A percentile compares a stretch with the other conserved stretches of the same genome.
Conservation (phyloP, 2,888 invertebrate species). For the Nephrocerus scutellatus region DNA sequence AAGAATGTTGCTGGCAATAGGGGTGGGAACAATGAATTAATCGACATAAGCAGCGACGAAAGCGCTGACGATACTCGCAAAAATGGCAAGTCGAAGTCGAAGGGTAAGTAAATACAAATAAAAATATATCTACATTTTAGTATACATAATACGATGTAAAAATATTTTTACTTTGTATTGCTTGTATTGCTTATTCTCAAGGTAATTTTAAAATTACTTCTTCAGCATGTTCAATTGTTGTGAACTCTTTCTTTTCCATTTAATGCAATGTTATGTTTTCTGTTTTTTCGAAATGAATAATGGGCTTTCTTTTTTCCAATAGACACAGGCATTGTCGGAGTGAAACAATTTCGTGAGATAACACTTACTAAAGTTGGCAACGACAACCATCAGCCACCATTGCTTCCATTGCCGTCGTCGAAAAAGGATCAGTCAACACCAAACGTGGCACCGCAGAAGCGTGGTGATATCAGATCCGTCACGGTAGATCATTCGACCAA, state of each 20-base stretch:
- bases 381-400: slow-evolving; percentile 23
- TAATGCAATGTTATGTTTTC: not conserved
- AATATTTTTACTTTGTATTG: not conserved
- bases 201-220: too few relatives aligned
- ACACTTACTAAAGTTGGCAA: slow-evolving; percentile 36
- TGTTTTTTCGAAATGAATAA: not conserved
- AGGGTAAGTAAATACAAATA: slow-evolving; percentile 35
- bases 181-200: too few relatives aligned
- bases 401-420: too few relatives aligned
- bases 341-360: slow-evolving; percentile 18
- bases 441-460: too few relatives aligned
- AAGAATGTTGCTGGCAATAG: slow-evolving; percentile 13
- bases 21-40: slow-evolving; percentile 53
- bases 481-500: too few relatives aligned
- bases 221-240: too few relatives aligned
- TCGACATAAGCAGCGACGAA: slow-evolving; percentile 72
- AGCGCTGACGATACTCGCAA: slow-evolving; percentile 54
- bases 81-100: slow-evolving; percentile 48
- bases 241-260: not conserved
- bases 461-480: too few relatives aligned
- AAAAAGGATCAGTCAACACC: too few relatives aligned
- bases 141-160: not conserved
- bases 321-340: slow-evolving; percentile 7
- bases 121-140: not conserved
- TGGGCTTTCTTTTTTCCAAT: slow-evolving; percentile 4